Percentiles rank a stretch among this genome's conserved stretches.
Conservation (phyloP, 2,888 invertebrate genomes). For the Xestia ashworthii region DNA sequence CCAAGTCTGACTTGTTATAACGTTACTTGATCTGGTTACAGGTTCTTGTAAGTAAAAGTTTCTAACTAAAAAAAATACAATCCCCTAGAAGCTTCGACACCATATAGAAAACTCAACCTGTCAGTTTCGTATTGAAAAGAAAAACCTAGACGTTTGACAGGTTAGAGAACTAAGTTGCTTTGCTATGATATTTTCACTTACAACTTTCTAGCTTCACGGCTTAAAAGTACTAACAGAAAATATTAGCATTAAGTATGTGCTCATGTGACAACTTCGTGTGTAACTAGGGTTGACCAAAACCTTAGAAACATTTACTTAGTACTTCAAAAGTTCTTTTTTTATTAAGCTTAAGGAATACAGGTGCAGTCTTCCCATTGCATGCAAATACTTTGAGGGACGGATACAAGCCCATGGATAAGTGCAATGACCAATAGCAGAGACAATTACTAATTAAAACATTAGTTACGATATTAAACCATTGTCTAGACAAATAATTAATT, state of each 20-base stretch:
- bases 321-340: too few relatives aligned
- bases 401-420: background rate
- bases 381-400: too few relatives aligned
- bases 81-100: constrained; percentile 21
- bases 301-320: background rate
- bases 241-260: constrained; percentile 50
- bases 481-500: constrained; percentile 12
- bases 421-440: constrained; percentile 12
- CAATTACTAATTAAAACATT: constrained; percentile 12
- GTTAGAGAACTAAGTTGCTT: constrained; percentile 56
- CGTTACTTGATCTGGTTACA: constrained; percentile 3
- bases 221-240: constrained; percentile 52
- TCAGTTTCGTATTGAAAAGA: constrained; percentile 29
- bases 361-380: too few relatives aligned
- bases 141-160: constrained; percentile 52
- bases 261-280: constrained; percentile 10
- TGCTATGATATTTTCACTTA: constrained; percentile 56
- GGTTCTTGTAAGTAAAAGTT: constrained; percentile 43
- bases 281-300: background rate
- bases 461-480: background rate
- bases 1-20: background rate
- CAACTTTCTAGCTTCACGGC: constrained; percentile 54
- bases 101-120: constrained; percentile 46
- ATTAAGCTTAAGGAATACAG: too few relatives aligned
- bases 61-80: constrained; percentile 4